Percentiles rank a stretch among this genome's conserved stretches.
Evolutionary conservation across 2,113 vertebrate genomes (phyloP).

Genomic region (Percopsis transmontana): DNA sequence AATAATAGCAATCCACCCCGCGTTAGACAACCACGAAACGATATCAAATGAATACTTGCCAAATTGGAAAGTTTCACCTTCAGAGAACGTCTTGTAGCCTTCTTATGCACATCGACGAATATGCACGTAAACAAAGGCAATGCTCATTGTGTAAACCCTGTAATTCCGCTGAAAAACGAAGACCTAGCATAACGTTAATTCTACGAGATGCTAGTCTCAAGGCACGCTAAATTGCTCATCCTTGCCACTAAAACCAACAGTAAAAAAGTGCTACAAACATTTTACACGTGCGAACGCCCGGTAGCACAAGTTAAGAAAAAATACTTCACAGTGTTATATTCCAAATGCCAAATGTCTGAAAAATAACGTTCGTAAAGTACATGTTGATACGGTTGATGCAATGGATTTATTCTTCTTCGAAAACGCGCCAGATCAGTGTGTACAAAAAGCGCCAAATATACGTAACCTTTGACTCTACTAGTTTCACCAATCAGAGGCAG

Average conservation of each 20-base stretch:
- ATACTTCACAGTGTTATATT: neutral
- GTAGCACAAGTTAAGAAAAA: neutral
- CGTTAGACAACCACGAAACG: neutral
- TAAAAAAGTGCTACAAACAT: constrained; percentile 15
- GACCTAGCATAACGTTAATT: constrained; percentile 43
- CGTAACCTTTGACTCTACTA: constrained; percentile 42
- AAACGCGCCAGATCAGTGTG: constrained; percentile 59
- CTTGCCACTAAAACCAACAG: neutral
- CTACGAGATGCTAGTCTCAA: neutral
- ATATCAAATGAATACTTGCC: constrained; percentile 38
- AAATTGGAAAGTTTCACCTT: neutral
- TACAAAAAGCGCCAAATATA: constrained; percentile 74
- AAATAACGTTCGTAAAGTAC: neutral
- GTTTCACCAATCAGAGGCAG: constrained; percentile 59
- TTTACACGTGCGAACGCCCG: neutral
- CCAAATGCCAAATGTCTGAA: neutral
- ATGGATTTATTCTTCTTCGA: constrained; percentile 40
- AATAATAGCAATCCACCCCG: no score
- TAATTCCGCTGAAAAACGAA: constrained; percentile 30
- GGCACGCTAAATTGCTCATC: neutral
- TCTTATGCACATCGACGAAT: constrained; percentile 4
- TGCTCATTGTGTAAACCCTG: constrained; percentile 7
- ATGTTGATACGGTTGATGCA: constrained; percentile 11
- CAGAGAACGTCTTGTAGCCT: neutral
- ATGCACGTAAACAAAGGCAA: neutral